Evolutionary conservation across 2,113 vertebrate genomes (phyloP), one percentile per base, ranked within the genome.

Genomic region (Spea bombifrons): DNA sequence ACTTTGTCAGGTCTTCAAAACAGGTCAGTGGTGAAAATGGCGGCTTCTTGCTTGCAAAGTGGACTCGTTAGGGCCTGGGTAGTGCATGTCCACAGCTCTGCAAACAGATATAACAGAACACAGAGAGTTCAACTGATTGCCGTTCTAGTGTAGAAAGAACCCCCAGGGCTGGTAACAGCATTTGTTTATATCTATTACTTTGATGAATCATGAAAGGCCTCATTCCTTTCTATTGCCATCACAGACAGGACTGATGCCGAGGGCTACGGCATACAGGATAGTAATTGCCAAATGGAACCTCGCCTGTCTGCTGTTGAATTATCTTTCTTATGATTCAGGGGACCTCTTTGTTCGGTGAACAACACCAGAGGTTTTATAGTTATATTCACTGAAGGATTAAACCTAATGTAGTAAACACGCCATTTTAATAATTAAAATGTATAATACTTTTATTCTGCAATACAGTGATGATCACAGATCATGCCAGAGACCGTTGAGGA

Each of bases 121-220:
- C 77, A 48, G 82, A 83, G 0, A 82, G 71, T 85, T 89, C 86
- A 85, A 88, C 6, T 66, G 43, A 63, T 75, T 72, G 73, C 78
- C 73, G 81, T 83, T 85, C 65, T 76, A 82, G 43, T 82, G 81
- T 17, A 84, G 81, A 66, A 8, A 15, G 16, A 82, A 83, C 85
- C 83, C 73, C 84, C 65, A 50, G 2, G 83, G 84, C 84, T 84
- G 80, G 80, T 70, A 70, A 76, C 53, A 0, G 78, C 66, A 63
- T 67, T 74, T 71, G 74, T 71, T 69, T 76, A 65, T 79, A 71
- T 50, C 67, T 73, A 69, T 83, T 81, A 71, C 66, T 80, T 82
- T 80, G 76, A 5, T 85, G 74, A 66, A 76, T 59, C 71, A 74
- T 77, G 79, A 81, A 82, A 83, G 83, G 83, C 84, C 86, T 84